phyloP scores from a whole-genome alignment of 2,888 invertebrate genomes.

The Dugesia japonica region DNA sequence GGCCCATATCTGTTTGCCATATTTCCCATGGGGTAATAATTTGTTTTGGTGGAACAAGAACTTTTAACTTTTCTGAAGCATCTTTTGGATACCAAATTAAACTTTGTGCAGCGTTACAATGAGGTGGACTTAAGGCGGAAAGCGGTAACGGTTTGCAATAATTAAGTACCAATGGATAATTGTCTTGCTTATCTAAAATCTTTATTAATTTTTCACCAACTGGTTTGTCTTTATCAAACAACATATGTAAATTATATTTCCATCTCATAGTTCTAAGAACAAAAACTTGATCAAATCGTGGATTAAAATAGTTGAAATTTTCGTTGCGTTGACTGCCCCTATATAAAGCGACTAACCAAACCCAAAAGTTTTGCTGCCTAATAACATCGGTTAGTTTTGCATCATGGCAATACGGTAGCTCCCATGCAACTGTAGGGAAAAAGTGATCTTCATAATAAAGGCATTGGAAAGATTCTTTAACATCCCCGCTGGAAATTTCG shows the following conservation, averaged over 20 bases:
- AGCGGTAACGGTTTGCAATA: neutral
- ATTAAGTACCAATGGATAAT: constrained; percentile 21
- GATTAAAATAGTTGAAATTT: constrained; percentile 22
- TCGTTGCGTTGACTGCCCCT: neutral
- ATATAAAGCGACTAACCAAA: constrained; percentile 32
- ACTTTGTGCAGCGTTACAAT: constrained; percentile 32
- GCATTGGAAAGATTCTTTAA: constrained; percentile 20
- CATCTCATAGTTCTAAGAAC: constrained; percentile 31
- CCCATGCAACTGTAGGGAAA: constrained; percentile 34
- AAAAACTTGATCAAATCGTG: constrained; percentile 21
- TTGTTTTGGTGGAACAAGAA: constrained; percentile 31
- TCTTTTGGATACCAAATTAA: constrained; percentile 33
- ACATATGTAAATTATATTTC: constrained; percentile 31
- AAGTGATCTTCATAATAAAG: constrained; percentile 34
- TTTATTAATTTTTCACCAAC: constrained; percentile 25
- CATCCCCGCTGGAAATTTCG: constrained; percentile 28
- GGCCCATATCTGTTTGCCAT: constrained; percentile 27
- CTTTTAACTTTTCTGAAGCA: neutral
- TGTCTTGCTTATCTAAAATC: constrained; percentile 34
- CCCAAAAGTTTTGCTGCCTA: constrained; percentile 30
- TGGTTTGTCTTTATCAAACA: constrained; percentile 31
- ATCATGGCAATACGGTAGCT: constrained; percentile 26
- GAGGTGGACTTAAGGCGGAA: constrained; percentile 30
- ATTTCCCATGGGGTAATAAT: constrained; percentile 34
- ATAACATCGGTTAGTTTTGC: constrained; percentile 31